Evolutionary conservation across 2,113 vertebrate genomes (phyloP), one percentile per base, ranked within the genome.

Genomic region (Henicopernis longicauda): DNA sequence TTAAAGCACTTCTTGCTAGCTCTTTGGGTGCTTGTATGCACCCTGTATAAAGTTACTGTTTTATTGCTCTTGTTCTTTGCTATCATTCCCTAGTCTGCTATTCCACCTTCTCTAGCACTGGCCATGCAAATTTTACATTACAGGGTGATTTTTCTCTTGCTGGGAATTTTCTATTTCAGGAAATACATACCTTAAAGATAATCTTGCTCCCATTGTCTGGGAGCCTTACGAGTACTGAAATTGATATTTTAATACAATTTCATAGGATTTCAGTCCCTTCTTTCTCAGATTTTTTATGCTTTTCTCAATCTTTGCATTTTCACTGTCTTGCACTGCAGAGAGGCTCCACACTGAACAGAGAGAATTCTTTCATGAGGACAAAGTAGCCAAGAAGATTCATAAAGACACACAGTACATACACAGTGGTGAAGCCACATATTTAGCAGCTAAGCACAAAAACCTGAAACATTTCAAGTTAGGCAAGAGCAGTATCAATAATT

Each of bases 401-500:
- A 61, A 69, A 80, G 73, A 79, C 65, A 76, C 50, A 42, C 13
- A 62, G 44, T n/a, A 36, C 19, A 25, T 8, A 42, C 32, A 52
- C 10, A 36, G 21, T 25, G 54, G 72, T 71, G 70, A 82, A 96
- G 74, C 38, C 40, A 79, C 10, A 45, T 26, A 49, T 73, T 92
- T 62, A 76, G 36, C 78, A 92, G 82, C 59, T 57, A 42, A 86
- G 34, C 38, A 76, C n/a, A 77, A 26, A 95, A 73, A 52, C 49
- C 11, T 38, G 65, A 95, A 94, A 85, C 62, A 59, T 73, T 96
- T 90, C 54, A 93, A 86, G 71, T 63, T 38, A 93, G 72, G 52
- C 65, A 69, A 93, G 84, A 93, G 65, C 42, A 73, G 78, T 67
- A 93, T 80, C 85, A 91, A 91, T 96, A 81, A 96, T 92, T 86